A percentile compares a stretch with the other conserved stretches of the same genome.
phyloP scores from a whole-genome alignment of 2,113 vertebrate genomes.

The Oryzias curvinotus region DNA sequence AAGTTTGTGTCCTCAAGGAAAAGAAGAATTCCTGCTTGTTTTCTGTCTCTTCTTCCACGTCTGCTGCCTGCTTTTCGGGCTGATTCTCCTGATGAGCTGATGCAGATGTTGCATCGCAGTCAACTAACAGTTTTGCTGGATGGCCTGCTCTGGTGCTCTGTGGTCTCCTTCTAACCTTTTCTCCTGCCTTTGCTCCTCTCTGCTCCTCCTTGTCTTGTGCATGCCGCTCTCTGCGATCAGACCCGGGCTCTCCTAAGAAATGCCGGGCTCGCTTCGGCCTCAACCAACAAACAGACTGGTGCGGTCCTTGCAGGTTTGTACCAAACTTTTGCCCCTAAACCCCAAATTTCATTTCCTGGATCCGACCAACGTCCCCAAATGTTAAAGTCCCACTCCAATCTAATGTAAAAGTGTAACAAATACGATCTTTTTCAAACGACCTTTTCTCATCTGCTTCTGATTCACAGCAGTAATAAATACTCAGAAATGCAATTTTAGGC shows the following conservation, averaged over 20 bases:
- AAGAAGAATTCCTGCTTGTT: conserved; percentile 1
- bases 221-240: conserved; percentile 89
- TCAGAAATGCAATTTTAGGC: no score
- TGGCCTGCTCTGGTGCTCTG: conserved; percentile 24
- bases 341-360: conserved; percentile 49
- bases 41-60: neutral
- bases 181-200: conserved; percentile 48
- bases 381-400: no score
- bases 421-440: no score
- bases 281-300: conserved; percentile 99
- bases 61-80: neutral
- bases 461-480: no score
- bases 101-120: conserved; percentile 15
- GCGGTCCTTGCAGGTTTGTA: conserved; percentile 99
- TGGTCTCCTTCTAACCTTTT: conserved; percentile 24
- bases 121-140: conserved; percentile 56
- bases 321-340: conserved; percentile 57
- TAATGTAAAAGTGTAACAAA: no score
- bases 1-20: no score
- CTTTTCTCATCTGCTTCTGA: no score
- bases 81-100: neutral
- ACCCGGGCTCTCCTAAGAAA: conserved; percentile 99
- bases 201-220: conserved; percentile 66
- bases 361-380: no score
- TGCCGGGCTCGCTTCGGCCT: conserved; percentile 99